Conservation (phyloP, 2,113 vertebrate species). For the Lophius piscatorius region DNA sequence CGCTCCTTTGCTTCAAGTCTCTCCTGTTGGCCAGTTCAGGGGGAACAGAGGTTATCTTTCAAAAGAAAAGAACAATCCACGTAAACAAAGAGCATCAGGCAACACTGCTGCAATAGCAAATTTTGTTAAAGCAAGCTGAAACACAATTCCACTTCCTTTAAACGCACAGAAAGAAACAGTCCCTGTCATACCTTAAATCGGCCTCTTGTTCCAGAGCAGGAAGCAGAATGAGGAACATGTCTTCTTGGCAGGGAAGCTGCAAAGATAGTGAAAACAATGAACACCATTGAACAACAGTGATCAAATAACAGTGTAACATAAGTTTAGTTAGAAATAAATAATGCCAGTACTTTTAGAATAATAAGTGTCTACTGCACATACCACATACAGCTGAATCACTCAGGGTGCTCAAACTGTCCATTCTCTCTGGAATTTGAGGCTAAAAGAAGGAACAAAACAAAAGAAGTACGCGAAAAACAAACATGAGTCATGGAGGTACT, state of each 20-base stretch:
- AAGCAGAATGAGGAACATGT: slow-evolving; percentile 76
- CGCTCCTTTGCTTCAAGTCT: slow-evolving; percentile 75
- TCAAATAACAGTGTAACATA: neutral
- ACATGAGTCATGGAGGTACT: neutral
- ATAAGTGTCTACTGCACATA: slow-evolving; percentile 51
- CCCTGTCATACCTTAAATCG: slow-evolving; percentile 74
- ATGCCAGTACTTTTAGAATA: neutral
- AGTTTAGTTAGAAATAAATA: slow-evolving; percentile 2
- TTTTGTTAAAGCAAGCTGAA: neutral
- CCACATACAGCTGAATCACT: slow-evolving; percentile 82
- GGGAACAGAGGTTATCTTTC: slow-evolving; percentile 74
- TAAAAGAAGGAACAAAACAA: slow-evolving; percentile 36
- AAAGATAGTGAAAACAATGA: slow-evolving; percentile 26
- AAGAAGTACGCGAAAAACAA: slow-evolving; percentile 1
- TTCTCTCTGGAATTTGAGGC: slow-evolving; percentile 84
- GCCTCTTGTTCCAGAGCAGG: slow-evolving; percentile 79
- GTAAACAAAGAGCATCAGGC: neutral
- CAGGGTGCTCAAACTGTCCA: slow-evolving; percentile 81
- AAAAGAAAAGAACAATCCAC: slow-evolving; percentile 8
- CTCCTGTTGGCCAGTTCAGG: slow-evolving; percentile 80
- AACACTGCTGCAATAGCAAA: slow-evolving; percentile 2
- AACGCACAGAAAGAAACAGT: neutral
- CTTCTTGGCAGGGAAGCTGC: slow-evolving; percentile 75
- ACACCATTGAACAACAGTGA: neutral
- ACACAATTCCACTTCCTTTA: neutral